phyloP scores from a whole-genome alignment of 2,113 vertebrate genomes.

The Seriola dumerili region DNA sequence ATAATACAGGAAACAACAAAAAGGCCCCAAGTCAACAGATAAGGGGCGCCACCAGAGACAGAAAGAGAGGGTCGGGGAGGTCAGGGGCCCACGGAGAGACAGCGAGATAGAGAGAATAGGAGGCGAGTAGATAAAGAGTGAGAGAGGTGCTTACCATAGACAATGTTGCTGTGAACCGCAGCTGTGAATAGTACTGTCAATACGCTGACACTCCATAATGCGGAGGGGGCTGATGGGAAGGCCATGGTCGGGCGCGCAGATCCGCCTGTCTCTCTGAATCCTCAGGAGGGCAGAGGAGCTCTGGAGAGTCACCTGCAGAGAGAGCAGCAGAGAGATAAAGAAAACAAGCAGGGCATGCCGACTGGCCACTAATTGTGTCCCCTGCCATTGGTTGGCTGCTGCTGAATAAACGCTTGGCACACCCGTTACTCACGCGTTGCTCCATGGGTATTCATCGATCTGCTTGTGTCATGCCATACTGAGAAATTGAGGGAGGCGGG shows the following conservation, averaged over 20 bases:
- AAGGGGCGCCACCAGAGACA: slow-evolving; percentile 48
- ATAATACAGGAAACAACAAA: slow-evolving; percentile 66
- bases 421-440: slow-evolving; percentile 53
- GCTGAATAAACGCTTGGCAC: slow-evolving; percentile 64
- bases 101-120: slow-evolving; percentile 6
- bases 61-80: slow-evolving; percentile 53
- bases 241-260: slow-evolving; percentile 77
- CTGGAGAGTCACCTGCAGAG: slow-evolving; percentile 73
- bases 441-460: slow-evolving; percentile 80
- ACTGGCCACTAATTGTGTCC: slow-evolving; percentile 67
- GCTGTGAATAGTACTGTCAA: slow-evolving; percentile 77
- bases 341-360: slow-evolving; percentile 47
- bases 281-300: slow-evolving; percentile 73
- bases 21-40: slow-evolving; percentile 72
- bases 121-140: slow-evolving; percentile 31
- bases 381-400: slow-evolving; percentile 52
- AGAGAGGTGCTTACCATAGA: slow-evolving; percentile 76
- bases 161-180: slow-evolving; percentile 77
- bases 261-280: slow-evolving; percentile 74
- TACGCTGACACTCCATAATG: slow-evolving; percentile 76
- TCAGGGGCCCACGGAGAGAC: slow-evolving; percentile 57
- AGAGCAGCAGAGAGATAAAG: slow-evolving; percentile 61
- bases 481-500: slow-evolving; percentile 22
- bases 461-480: slow-evolving; percentile 67
- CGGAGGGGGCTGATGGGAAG: slow-evolving; percentile 77